Base-by-base conservation (phyloP, 2,797 vertebrate species). In the Chrosomus eos region DNA sequence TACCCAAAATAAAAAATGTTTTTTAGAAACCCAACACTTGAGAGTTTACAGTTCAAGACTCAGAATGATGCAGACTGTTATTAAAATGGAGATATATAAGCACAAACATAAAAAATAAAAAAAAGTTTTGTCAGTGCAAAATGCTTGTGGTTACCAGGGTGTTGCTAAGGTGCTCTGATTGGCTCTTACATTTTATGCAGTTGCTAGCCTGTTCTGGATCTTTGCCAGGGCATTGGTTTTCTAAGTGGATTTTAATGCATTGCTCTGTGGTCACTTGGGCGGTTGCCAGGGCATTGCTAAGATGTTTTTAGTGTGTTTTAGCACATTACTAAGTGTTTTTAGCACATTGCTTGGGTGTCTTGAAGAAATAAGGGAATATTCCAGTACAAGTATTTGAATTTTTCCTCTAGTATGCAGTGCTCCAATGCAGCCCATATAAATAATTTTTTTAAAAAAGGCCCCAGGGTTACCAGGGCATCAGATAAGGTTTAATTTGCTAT, bases 391-490 rank as follows among this genome's bases (percentile, higher is more conserved):
- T 7, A 11, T 2, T 16, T 40, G 19, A 5, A 8, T 66, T 78
- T 62, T 43, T 43, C 5, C 19, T 62, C 62, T 64, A 40, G 26
- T 21, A 60, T 33, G 38, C 40, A 45, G 58, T 31, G n/a, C 58
- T 31, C 53, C 36, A 38, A 3, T 60, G 36, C 23, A 40, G 58
- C 14, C 23, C 16, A 6, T 40, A 19, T 19, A 26, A 11, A 76
- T 76, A 55, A 55, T 36, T 75, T 36, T 75, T 28, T 66, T 26
- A 51, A 67, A 80, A 80, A 66, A 67, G 62, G 11, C n/a, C 26
- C 0, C 23, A 66, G 7, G 21, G 26, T 43, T 43, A 14, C 11
- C 6, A 58, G 53, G 36, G 38, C 36, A 60, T 58, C 36, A 36
- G 48, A 78, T 36, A 76, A 71, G 38, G 74, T 33, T 64, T 77